Conservation (phyloP, 2,113 vertebrate genomes). For the Haemorhous mexicanus region DNA sequence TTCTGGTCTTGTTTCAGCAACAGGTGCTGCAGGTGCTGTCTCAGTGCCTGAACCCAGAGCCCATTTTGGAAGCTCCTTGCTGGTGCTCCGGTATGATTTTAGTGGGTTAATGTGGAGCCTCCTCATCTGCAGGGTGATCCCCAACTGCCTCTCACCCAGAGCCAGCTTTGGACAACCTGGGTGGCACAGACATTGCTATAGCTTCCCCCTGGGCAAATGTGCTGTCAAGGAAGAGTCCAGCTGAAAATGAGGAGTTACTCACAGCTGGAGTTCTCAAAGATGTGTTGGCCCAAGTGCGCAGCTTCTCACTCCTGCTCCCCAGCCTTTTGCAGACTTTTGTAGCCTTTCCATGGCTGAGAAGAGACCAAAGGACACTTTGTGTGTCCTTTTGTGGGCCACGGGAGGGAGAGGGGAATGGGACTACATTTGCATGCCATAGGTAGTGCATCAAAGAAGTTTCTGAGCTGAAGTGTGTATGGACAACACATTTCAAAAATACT, state of each 20-base stretch:
- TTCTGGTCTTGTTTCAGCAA: not conserved
- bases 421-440: not conserved
- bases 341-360: not conserved
- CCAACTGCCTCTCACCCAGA: not conserved
- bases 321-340: not conserved
- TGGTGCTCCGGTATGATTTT: not conserved
- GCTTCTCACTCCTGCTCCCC: not conserved
- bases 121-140: not conserved
- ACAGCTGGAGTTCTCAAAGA: not conserved
- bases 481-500: slow-evolving; percentile 13
- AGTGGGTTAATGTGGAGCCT: not conserved
- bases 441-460: not conserved
- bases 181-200: not conserved
- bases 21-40: not conserved
- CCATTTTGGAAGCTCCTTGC: not conserved
- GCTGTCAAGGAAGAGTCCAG: not conserved
- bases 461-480: not conserved
- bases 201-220: not conserved
- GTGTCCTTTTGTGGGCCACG: not conserved
- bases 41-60: not conserved
- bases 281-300: fast-evolving
- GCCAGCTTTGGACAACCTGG: not conserved
- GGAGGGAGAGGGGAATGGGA: not conserved
- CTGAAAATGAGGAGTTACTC: not conserved
- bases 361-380: not conserved